Evolutionary conservation across 2,797 vertebrate species (phyloP).

Genomic region (Acrossocheilus wenchowensis): DNA sequence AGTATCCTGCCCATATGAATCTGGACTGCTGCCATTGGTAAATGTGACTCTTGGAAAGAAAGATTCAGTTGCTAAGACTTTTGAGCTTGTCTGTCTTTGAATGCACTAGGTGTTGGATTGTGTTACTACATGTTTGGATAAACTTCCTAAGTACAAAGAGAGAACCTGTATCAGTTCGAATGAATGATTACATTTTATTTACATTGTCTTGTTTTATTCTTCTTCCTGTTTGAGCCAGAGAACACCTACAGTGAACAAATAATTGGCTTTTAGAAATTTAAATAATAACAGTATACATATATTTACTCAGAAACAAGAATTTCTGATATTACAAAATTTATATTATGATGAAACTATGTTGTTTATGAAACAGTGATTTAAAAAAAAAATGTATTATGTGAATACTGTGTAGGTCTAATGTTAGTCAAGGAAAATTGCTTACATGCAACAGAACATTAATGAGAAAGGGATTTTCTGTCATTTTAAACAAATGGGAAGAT

Average conservation of each 20-base stretch:
- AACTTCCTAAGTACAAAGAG: neutral
- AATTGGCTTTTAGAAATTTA: neutral
- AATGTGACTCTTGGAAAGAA: neutral
- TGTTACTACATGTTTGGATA: neutral
- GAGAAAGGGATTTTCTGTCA: neutral
- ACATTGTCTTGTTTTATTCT: neutral
- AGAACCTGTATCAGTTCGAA: neutral
- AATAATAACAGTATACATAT: neutral
- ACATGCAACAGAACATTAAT: neutral
- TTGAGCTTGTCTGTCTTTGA: neutral
- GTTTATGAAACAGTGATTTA: neutral
- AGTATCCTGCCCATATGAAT: neutral
- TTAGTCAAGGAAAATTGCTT: neutral
- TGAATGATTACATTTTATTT: neutral
- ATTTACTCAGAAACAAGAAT: neutral
- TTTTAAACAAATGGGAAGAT: neutral
- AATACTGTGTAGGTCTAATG: neutral
- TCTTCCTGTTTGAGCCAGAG: slow-evolving; percentile 22
- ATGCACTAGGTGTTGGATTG: neutral
- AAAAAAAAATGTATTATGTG: no score
- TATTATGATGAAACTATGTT: neutral
- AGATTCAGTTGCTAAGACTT: slow-evolving; percentile 7
- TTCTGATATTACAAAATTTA: neutral
- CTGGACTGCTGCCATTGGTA: neutral
- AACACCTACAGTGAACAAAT: slow-evolving; percentile 14